Conservation (phyloP, 2,888 invertebrate genomes). For the Cancer borealis region DNA sequence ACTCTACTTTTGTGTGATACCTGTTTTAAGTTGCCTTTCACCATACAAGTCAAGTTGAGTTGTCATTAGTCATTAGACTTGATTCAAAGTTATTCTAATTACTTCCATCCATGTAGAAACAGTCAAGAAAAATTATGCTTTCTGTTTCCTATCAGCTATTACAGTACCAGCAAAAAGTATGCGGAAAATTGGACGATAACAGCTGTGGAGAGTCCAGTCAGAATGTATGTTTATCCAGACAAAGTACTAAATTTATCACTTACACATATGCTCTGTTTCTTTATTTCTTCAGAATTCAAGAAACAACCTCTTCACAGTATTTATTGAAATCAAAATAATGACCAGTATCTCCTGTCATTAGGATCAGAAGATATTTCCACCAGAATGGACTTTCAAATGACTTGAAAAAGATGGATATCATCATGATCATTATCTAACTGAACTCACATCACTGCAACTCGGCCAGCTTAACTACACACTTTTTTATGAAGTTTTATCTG, state of each 20-base stretch:
- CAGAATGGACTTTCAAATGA: neutral
- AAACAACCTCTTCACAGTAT: neutral
- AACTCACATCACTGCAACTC: neutral
- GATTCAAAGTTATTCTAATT: neutral
- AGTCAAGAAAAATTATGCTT: neutral
- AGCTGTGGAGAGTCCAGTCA: too few species aligned
- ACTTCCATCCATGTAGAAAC: neutral
- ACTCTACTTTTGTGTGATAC: neutral
- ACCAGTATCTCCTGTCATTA: neutral
- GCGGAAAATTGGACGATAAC: too few species aligned
- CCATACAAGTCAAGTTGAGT: neutral
- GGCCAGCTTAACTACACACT: neutral
- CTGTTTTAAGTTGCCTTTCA: neutral
- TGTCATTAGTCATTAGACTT: neutral
- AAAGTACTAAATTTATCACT: neutral
- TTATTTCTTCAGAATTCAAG: neutral
- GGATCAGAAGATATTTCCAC: neutral
- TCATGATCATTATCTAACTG: neutral
- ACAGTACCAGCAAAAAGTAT: too few species aligned
- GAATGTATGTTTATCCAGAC: too few species aligned
- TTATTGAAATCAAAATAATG: neutral
- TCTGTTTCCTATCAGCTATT: too few species aligned
- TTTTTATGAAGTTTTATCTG: neutral
- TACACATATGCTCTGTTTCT: neutral
- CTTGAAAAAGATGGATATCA: neutral